These are phyloP conservation scores for Abramis brama DNA, from an alignment of 2,113 vertebrate species.

Conservation along the genomic window DNA sequence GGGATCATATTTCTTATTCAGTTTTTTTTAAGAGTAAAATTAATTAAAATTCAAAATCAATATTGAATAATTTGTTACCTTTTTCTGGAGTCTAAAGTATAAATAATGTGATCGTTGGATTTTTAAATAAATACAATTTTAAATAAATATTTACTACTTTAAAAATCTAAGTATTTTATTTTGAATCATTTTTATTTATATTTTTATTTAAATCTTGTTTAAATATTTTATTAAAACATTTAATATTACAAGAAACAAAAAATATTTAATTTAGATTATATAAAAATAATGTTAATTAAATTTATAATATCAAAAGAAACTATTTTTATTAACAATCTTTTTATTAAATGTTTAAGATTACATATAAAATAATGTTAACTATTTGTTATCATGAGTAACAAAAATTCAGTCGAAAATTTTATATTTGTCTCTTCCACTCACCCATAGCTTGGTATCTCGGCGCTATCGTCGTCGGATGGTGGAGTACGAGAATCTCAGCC, in stretches of 20 bases:
- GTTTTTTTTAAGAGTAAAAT: not conserved
- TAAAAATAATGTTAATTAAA: not conserved
- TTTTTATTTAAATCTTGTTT: not conserved
- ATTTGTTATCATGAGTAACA: not conserved
- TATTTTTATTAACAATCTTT: not conserved
- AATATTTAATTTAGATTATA: not conserved
- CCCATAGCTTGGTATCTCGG: conserved; percentile 97
- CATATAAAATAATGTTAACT: not conserved
- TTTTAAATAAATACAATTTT: not conserved
- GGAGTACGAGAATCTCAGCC: conserved; percentile 92
- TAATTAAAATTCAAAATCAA: not conserved
- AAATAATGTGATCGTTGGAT: not conserved
- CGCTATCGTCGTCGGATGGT: conserved; percentile 94
- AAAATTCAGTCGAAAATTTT: not conserved
- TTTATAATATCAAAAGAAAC: not conserved
- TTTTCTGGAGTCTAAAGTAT: not conserved
- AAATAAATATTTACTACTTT: not conserved
- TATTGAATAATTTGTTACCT: not conserved
- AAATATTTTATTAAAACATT: not conserved
- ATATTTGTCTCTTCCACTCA: conserved; percentile 55
- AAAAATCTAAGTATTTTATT: not conserved
- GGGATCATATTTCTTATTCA: not conserved
- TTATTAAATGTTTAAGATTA: not conserved
- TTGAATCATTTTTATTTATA: not conserved
- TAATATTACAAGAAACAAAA: not conserved